Base-by-base conservation (phyloP, 53 echinoderm and acorn worm genomes). In the Crossaster papposus region DNA sequence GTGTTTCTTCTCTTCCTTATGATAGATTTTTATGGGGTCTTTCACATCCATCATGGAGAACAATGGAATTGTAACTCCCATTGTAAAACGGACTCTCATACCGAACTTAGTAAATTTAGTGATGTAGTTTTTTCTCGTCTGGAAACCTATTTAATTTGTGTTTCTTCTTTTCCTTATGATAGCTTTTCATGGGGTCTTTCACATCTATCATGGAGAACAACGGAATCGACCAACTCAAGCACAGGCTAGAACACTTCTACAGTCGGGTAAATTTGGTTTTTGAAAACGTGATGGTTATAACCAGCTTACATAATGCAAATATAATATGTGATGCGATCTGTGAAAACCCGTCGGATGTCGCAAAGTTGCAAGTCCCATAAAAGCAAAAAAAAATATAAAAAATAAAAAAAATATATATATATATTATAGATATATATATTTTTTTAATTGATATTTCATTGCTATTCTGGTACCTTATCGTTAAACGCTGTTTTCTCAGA, bases 141-240 rank as follows among this genome's bases (percentile, higher is more conserved):
- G 71, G 55, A 0, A 30, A 44, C 35, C 23, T 34, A 1, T 30
- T 23, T 6, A 79, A 9, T 24, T 23, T 22, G 38, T 32, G 32
- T 52, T 6, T 35, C 32, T 88, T 65, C 34, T 82, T 79, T 23
- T 72, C 23, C 52, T 44, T 44, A 14, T 34, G 82, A 14, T 91
- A 99, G 99, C 78, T 99, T 53, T 99, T 99, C 84, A 96, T 96
- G 95, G 99, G 99, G 22, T 93, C 96, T 33, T 96, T 99, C 74
- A 79, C 88, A n/a, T 92, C 91, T 34, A 96, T 95, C 36, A 79
- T 99, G 88, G 91, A 92, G 51, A 82, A 91, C 52, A 93, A 93
- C 38, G 94, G 94, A 23, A 70, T 99, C 0, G 96, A 99, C 50
- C 94, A 99, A 50, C 91, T 99, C 36, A 92, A 96, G 88, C 89